A percentile compares a stretch with the other conserved stretches of the same genome.
Evolutionary conservation across 2,113 vertebrate species (phyloP).

Genomic region (Choloepus hoffmanni): DNA sequence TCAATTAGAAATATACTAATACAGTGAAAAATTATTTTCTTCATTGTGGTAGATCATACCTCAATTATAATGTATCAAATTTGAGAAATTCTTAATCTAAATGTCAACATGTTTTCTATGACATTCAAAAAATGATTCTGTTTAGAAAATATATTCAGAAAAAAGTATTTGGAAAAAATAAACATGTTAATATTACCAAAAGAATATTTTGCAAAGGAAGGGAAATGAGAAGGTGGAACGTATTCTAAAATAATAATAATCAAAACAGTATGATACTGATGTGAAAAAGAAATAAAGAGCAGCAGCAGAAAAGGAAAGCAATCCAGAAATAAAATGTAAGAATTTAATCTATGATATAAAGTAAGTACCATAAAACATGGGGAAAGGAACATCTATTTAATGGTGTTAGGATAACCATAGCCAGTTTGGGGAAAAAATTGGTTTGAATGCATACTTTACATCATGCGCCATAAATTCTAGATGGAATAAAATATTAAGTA

Average conservation of each 20-base stretch:
- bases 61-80: conserved; percentile 9
- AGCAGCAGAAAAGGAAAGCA: background rate
- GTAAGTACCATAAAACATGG: background rate
- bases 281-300: background rate
- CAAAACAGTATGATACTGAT: background rate
- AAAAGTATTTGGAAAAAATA: conserved; percentile 51
- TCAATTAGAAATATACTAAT: background rate
- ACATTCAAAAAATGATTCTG: background rate
- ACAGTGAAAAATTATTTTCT: background rate
- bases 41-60: background rate
- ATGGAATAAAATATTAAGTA: background rate
- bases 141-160: too few species aligned
- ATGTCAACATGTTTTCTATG: background rate
- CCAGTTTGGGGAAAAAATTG: background rate
- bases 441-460: background rate
- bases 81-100: conserved; percentile 20
- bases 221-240: background rate
- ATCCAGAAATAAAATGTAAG: conserved; percentile 24
- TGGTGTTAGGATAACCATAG: background rate
- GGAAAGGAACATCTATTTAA: conserved; percentile 19
- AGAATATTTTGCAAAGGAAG: conserved; percentile 7
- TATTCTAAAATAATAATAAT: conserved; percentile 44
- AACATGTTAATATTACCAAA: conserved; percentile 16
- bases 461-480: background rate
- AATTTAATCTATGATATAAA: conserved; percentile 8